phyloP scores from a whole-genome alignment of 1,140 invertebrate genomes.

The Drosophila baimaii region DNA sequence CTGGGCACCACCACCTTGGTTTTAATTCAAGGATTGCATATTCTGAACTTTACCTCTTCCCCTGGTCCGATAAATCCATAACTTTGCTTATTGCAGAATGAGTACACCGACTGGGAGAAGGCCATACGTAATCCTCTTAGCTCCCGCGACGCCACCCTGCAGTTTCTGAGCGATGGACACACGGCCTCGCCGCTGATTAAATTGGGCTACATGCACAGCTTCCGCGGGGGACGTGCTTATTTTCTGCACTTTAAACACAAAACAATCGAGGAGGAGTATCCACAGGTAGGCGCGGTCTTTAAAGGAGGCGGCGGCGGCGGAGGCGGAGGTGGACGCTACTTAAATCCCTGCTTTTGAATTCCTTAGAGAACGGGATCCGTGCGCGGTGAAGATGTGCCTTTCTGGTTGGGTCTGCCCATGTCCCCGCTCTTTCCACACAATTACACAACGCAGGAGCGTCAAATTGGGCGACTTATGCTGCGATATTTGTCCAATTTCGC shows the following conservation, averaged over 20 bases:
- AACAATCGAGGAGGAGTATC: conserved; percentile 89
- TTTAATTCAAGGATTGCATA: conserved; percentile 1
- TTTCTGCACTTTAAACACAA: conserved; percentile 95
- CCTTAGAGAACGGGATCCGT: conserved; percentile 90
- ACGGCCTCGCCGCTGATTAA: conserved; percentile 92
- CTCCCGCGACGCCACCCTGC: conserved; percentile 90
- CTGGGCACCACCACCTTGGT: too few relatives aligned
- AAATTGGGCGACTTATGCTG: conserved; percentile 90
- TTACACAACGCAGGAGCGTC: conserved; percentile 89
- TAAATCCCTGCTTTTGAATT: not conserved
- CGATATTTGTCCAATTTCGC: conserved; percentile 94
- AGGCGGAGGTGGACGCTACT: not conserved
- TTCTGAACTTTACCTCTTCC: not conserved
- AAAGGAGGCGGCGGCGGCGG: too few relatives aligned
- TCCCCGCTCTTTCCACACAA: conserved; percentile 88
- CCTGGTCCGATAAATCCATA: not conserved
- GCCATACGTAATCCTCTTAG: conserved; percentile 90
- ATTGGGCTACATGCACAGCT: conserved; percentile 91
- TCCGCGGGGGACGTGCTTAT: conserved; percentile 91
- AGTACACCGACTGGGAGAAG: conserved; percentile 97
- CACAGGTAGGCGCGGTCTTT: conserved; percentile 86
- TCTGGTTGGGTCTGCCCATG: conserved; percentile 95
- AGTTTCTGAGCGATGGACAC: conserved; percentile 93
- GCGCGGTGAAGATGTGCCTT: conserved; percentile 97
- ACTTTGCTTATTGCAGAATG: conserved; percentile 86